These are phyloP conservation scores for Cyclophora punctaria DNA, from an alignment of 2,888 invertebrate genomes.

Conservation along the genomic window DNA sequence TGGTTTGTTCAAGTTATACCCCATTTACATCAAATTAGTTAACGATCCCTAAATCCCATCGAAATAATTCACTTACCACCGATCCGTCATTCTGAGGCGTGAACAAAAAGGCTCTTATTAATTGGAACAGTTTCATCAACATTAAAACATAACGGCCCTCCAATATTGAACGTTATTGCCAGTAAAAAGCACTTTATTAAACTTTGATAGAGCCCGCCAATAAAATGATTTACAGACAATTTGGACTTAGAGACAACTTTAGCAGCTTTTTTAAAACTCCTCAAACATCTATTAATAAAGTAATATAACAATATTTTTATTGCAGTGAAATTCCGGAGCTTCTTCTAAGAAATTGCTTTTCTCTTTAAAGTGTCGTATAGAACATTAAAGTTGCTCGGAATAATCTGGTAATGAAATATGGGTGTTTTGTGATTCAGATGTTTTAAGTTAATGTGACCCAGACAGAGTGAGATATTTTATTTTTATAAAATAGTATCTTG, in stretches of 20 bases:
- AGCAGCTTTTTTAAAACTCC: slow-evolving; percentile 6
- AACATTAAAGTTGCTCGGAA: no score
- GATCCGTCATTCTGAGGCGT: slow-evolving; percentile 71
- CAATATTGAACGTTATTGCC: slow-evolving; percentile 15
- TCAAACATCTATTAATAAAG: slow-evolving; percentile 6
- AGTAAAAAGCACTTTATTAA: slow-evolving; percentile 18
- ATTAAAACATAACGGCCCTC: slow-evolving; percentile 18
- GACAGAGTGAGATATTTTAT: no score
- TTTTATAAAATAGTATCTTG: no score
- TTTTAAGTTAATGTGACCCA: no score
- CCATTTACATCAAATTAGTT: neutral
- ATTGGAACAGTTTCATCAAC: slow-evolving; percentile 21
- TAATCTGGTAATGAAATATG: no score
- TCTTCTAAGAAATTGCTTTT: no score
- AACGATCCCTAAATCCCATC: slow-evolving; percentile 6
- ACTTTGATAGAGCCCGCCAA: slow-evolving; percentile 17
- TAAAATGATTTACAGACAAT: slow-evolving; percentile 19
- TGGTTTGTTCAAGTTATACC: no score
- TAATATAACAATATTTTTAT: neutral
- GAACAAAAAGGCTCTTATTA: slow-evolving; percentile 50
- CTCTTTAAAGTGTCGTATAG: no score
- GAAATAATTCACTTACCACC: slow-evolving; percentile 57
- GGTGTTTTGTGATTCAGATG: no score
- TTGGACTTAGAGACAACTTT: slow-evolving; percentile 3
- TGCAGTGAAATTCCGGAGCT: neutral